Base-by-base conservation (phyloP, 1,140 invertebrate species). In the Episyrphus balteatus region DNA sequence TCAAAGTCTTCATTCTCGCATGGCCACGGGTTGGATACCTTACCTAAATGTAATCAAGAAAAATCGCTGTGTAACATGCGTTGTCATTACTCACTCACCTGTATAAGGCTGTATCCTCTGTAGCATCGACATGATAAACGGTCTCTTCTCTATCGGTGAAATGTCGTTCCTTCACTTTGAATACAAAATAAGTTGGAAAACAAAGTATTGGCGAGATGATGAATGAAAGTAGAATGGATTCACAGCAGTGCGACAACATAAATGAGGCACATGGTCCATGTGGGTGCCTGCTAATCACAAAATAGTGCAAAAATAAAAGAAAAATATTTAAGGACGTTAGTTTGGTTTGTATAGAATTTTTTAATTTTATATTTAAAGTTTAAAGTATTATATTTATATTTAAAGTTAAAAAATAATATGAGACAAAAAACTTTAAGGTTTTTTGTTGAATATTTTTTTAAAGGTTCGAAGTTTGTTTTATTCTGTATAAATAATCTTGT, bases 141-240 rank as follows among this genome's bases (percentile, higher is more conserved):
- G 26, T 54, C 43, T 55, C 59, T 26, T 46, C 44, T 17, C 71
- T 72, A 14, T 73, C 69, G 34, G 72, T 55, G 1, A 70, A 67
- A 13, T 51, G 50, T 9, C 56, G 56, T 38, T 66, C 51, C 0
- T 55, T 55, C 50, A 83, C 76, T 52, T 75, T 75, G 51, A 82
- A 81, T 39, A 80, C 78, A 52, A 88, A 72, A 64, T 81, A 88
- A 40, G 83, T 85, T 6, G 88, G 88, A 43, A 83, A 75, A 58
- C 87, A 92, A 18, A 90, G 76, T 11, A 92, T 66, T 1, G 83
- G 73, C 0, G 87, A 82, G 0, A 84, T 70, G 26, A 88, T 57
- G 54, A 84, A 87, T 39, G 84, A 84, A 43, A 77, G 72, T 10
- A 80, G 65, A 19, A 92, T 83, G 2, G 86, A 85, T 14, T 82